Conservation (phyloP, 2,113 vertebrate genomes). For the Salvelinus alpinus region DNA sequence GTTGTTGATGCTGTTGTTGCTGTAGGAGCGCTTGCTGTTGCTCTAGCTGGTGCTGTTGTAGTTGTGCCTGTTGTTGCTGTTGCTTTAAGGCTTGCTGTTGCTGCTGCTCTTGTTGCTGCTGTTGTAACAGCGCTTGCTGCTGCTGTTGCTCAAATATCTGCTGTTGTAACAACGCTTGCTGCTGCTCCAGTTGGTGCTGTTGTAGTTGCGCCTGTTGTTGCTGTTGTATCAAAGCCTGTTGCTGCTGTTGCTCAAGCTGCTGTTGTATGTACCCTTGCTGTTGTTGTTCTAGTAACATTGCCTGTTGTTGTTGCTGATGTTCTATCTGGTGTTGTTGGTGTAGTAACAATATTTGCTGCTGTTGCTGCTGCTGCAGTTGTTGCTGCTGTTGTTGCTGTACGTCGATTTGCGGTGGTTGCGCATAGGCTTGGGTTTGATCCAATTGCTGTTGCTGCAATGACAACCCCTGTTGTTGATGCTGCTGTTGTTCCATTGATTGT, state of each 20-base stretch:
- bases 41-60: slow-evolving; percentile 38
- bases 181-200: slow-evolving; percentile 45
- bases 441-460: slow-evolving; percentile 47
- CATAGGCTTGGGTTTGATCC: slow-evolving; percentile 50
- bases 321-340: slow-evolving; percentile 58
- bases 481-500: slow-evolving; percentile 52
- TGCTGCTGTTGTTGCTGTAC: slow-evolving; percentile 42
- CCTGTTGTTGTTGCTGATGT: slow-evolving; percentile 50
- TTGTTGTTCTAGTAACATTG: slow-evolving; percentile 37
- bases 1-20: slow-evolving; percentile 3
- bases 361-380: slow-evolving; percentile 38
- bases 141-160: slow-evolving; percentile 56
- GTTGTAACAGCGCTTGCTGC: slow-evolving; percentile 39
- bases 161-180: slow-evolving; percentile 44
- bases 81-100: slow-evolving; percentile 16
- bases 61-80: slow-evolving; percentile 40
- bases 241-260: slow-evolving; percentile 32
- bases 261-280: slow-evolving; percentile 34
- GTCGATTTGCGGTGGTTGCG: slow-evolving; percentile 49
- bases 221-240: slow-evolving; percentile 43
- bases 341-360: slow-evolving; percentile 42
- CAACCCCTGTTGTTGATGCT: slow-evolving; percentile 53
- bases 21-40: slow-evolving; percentile 37
- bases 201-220: slow-evolving; percentile 34
- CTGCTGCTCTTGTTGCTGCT: slow-evolving; percentile 53